Evolutionary conservation across 1,140 invertebrate species (phyloP), one percentile per base, ranked within the genome.

Genomic region (Nebria ingens): DNA sequence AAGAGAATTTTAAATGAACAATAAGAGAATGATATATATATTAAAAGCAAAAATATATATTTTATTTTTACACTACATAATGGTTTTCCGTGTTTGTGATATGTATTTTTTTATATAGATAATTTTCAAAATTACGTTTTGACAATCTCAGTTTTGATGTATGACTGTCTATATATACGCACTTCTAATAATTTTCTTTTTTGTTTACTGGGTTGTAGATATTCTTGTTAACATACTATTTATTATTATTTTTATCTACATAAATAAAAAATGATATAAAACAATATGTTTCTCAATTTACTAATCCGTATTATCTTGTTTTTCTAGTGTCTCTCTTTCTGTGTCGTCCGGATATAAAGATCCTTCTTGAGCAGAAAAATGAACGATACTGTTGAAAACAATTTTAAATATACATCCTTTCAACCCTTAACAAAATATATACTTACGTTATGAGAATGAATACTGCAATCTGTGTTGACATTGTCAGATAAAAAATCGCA

Each of bases 401-500:
- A 34, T n/a, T n/a, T n/a, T n/a, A n/a, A n/a, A n/a, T n/a, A n/a
- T n/a, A n/a, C n/a, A n/a, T n/a, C n/a, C n/a, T n/a, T n/a, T n/a
- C n/a, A n/a, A n/a, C n/a, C n/a, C n/a, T n/a, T n/a, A n/a, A n/a
- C n/a, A n/a, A 34, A 34, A 34, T 34, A 19, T 19, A 34, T 59
- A 81, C 83, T 81, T 70, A 87, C 84, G 82, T 54, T 49, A 77
- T 71, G 12, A 83, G 60, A 1, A 79, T 0, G 21, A 87, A 76
- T 0, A 88, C 84, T 0, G 71, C 56, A 1, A 80, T 63, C 65
- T 88, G 86, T 2, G 84, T 84, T 13, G 64, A 65, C 60, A 86
- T 81, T 0, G 86, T 88, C 1, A 89, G 69, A 65, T 80, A 80
- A 62, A 81, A 87, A 60, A 89, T 80, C 0, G 76, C 71, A 60